Evolutionary conservation across 2,113 vertebrate species (phyloP), one percentile per base, ranked within the genome.

Genomic region (Glaucomys volans): DNA sequence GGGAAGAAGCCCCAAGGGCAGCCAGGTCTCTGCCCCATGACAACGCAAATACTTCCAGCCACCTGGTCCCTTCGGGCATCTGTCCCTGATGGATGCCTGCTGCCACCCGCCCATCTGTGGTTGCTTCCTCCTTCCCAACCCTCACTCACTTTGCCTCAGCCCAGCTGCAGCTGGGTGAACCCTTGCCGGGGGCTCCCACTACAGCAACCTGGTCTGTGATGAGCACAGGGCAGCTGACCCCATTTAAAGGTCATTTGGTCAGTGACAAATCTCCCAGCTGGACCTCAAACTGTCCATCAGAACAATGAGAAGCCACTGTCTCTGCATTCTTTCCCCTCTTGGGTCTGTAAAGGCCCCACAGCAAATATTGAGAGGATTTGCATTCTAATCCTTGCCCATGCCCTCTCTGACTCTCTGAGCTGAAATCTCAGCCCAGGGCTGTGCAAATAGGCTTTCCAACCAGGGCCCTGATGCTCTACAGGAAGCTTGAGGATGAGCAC

Each of bases 71-170:
- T 67, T 16, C 1, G 0, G 0, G 76, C 76, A 14, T 18, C 50
- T 1, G 0, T 57, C 67, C 40, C 28, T 82, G 59, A 14, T 1
- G 2, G 54, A 28, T 42, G 42, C 32, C 3, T 4, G 0, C 11
- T 13, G 22, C 0, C 74, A 37, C 47, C 47, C 17, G 7, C 62
- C 5, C 5, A 44, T 84, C 44, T 80, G 32, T 72, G 80, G 74
- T 64, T 9, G 2, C 35, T 81, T 72, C 52, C 87, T 90, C 71
- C 88, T 95, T 91, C 69, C 79, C 92, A 42, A 35, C 87, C 75
- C 96, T 90, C 75, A 54, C 91, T 90, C 94, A 69, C 91, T 69
- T 80, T 87, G 79, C 93, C 92, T 95, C 71, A 95, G 97, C 72
- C 22, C 93, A 94, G 94, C 93, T 62, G 59, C 24, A 62, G 26